Percentiles rank a stretch among this genome's conserved stretches.
phyloP scores from a whole-genome alignment of 1,140 invertebrate genomes.

The Babylonia areolata region DNA sequence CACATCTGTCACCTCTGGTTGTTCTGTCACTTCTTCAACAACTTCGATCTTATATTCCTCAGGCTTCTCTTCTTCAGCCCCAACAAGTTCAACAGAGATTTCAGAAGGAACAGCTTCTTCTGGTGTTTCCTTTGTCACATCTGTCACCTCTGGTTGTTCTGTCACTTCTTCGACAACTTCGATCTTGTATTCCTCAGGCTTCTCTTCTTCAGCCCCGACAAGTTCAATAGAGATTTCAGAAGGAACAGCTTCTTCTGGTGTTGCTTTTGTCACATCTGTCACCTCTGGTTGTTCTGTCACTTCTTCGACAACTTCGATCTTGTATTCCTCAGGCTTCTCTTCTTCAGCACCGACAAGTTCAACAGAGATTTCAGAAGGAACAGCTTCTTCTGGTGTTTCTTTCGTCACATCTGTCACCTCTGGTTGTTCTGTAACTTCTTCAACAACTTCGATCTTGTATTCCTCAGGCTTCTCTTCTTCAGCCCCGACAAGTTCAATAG shows the following conservation, averaged over 20 bases:
- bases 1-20: slow-evolving; percentile 50
- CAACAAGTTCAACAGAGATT: slow-evolving; percentile 53
- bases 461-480: slow-evolving; percentile 44
- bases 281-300: slow-evolving; percentile 47
- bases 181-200: slow-evolving; percentile 49
- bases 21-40: slow-evolving; percentile 50
- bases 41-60: slow-evolving; percentile 49
- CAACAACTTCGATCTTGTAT: slow-evolving; percentile 46
- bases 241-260: slow-evolving; percentile 40
- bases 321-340: slow-evolving; percentile 45
- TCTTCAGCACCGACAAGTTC: slow-evolving; percentile 50
- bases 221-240: slow-evolving; percentile 49
- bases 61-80: slow-evolving; percentile 46
- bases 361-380: slow-evolving; percentile 46
- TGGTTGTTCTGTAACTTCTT: slow-evolving; percentile 42
- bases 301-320: slow-evolving; percentile 49
- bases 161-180: slow-evolving; percentile 42
- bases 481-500: slow-evolving; percentile 42
- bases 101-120: slow-evolving; percentile 52
- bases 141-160: slow-evolving; percentile 52
- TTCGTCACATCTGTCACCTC: slow-evolving; percentile 37
- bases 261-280: slow-evolving; percentile 44
- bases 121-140: slow-evolving; percentile 44
- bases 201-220: slow-evolving; percentile 44
- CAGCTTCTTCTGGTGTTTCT: slow-evolving; percentile 37